Base-by-base conservation (phyloP, 2,113 vertebrate genomes). In the Actenoides hombroni region DNA sequence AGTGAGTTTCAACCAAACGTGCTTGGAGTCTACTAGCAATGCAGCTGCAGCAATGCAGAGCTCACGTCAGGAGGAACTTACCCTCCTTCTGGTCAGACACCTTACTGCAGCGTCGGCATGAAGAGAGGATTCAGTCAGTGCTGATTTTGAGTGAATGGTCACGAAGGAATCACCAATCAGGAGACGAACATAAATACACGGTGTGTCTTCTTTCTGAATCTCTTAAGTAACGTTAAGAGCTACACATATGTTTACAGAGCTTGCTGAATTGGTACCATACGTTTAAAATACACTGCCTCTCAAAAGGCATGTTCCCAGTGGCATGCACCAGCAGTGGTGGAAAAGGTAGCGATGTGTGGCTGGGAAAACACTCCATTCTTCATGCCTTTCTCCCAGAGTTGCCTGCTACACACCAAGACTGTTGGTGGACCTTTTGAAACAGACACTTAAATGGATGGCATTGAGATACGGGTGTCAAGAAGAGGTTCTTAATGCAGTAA, bases 281-380 rank as follows among this genome's bases (percentile, higher is more conserved):
- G 0, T 68, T 84, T 82, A 59, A 78, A 68, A 44, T 26, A 37
- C 76, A 29, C 42, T 78, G 80, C 35, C 61, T 78, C 59, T 74
- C 53, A 37, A 84, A 81, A 88, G n/a, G 65, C 61, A 75, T 2
- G 2, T 74, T 83, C 49, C 77, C 21, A 11, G 70, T 79, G 82
- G 60, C 63, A 70, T 39, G 49, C 53, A 76, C 48, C 44, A 79
- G 75, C 3, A 4, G 65, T 26, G 49, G 56, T 0, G 1, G 75
- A 68, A 69, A 75, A 92, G 67, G 65, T 53, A 82, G 69, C 7
- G 3, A 0, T 42, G 49, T 71, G 51, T 6, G 80, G 53, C 74
- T 92, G 95, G 89, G 93, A 96, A 96, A 82, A 75, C 49, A 23
- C 35, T 69, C 86, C 35, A 4, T 78, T 92, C 68, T 90, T 75